Percentiles rank a stretch among this genome's conserved stretches.
Evolutionary conservation across 1,140 invertebrate species (phyloP).

Genomic region (Druon quercuslanigerum): DNA sequence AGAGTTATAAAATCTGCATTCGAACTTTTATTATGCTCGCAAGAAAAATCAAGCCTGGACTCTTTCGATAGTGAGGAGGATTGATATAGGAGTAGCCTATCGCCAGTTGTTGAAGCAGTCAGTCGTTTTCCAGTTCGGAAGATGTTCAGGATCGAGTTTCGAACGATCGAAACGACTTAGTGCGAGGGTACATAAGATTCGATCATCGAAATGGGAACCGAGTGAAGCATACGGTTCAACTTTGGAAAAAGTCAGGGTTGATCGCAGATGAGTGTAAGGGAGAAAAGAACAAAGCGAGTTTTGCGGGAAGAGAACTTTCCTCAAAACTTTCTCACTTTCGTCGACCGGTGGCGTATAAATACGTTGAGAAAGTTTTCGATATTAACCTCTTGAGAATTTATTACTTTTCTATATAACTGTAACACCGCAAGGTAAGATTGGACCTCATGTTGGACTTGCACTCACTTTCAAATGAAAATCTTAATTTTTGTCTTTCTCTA

Average conservation of each 20-base stretch:
- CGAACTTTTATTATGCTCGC: neutral
- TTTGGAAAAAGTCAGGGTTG: constrained; percentile 22
- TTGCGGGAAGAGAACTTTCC: constrained; percentile 10
- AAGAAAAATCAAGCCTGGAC: neutral
- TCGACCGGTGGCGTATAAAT: constrained; percentile 24
- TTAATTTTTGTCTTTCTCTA: neutral
- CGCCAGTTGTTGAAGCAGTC: neutral
- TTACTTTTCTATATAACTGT: constrained; percentile 26
- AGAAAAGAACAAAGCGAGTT: constrained; percentile 21
- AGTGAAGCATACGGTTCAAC: constrained; percentile 27
- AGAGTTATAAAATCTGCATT: neutral
- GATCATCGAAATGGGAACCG: constrained; percentile 27
- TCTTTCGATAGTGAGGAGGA: neutral
- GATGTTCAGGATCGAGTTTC: constrained; percentile 15
- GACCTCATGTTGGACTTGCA: constrained; percentile 4
- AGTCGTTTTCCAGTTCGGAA: constrained; percentile 8
- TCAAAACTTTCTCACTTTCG: constrained; percentile 14
- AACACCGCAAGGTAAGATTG: constrained; percentile 18
- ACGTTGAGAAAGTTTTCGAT: constrained; percentile 21
- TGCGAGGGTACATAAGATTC: constrained; percentile 17
- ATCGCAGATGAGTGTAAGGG: constrained; percentile 13
- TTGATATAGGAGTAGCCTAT: constrained; percentile 1
- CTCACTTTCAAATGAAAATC: constrained; percentile 7
- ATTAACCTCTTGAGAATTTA: constrained; percentile 31
- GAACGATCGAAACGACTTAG: constrained; percentile 8